Evolutionary conservation across 2,888 invertebrate genomes (phyloP).

Genomic region (Automeris io): DNA sequence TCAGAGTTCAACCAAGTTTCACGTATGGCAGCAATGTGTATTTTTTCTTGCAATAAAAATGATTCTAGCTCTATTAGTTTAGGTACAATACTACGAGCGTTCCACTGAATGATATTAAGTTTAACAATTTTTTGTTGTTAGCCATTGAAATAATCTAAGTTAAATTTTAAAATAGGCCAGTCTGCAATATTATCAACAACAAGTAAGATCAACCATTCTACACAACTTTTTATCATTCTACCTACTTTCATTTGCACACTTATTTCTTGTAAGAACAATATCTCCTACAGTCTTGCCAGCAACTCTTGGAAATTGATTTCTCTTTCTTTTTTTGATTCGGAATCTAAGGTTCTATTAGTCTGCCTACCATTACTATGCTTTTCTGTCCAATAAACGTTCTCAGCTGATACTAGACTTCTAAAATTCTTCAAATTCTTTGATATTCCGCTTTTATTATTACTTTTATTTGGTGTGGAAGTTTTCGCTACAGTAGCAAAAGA

Average conservation of each 20-base stretch:
- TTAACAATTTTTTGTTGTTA: constrained; percentile 12
- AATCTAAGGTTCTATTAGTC: too few relatives aligned
- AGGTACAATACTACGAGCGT: constrained; percentile 7
- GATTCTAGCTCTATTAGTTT: neutral
- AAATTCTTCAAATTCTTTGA: too few relatives aligned
- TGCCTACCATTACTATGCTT: too few relatives aligned
- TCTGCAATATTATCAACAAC: constrained; percentile 4
- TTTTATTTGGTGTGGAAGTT: too few relatives aligned
- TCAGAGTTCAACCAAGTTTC: constrained; percentile 4
- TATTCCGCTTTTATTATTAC: too few relatives aligned
- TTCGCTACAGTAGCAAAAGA: too few relatives aligned
- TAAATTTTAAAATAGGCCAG: neutral
- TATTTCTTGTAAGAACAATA: neutral
- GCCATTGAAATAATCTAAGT: constrained; percentile 1
- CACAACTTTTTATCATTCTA: constrained; percentile 6
- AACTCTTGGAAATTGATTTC: constrained; percentile 2
- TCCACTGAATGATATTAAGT: constrained; percentile 10
- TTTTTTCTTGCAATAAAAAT: neutral
- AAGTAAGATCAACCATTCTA: constrained; percentile 8
- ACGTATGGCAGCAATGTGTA: constrained; percentile 4
- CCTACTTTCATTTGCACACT: constrained; percentile 4
- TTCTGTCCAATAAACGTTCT: too few relatives aligned
- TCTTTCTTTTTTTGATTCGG: neutral
- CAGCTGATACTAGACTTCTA: constrained; percentile 3
- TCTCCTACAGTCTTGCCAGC: neutral